These are phyloP conservation scores for Hydractinia echinata DNA, from an alignment of 30 jellyfish, hydroid and myxozoan species.

Conservation along the genomic window DNA sequence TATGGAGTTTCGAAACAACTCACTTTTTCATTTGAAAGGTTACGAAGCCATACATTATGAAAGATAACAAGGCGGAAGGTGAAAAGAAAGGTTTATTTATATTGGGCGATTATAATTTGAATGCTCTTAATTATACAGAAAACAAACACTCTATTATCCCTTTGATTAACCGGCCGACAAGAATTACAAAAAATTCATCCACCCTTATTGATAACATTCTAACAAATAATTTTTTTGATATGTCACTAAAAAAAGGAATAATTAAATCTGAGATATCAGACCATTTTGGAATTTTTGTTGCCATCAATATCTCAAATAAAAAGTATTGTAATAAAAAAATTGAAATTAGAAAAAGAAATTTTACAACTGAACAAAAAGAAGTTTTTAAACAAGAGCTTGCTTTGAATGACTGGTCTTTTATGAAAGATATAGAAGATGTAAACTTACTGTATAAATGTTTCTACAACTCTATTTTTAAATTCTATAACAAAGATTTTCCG, in stretches of 20 bases:
- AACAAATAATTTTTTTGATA: background rate
- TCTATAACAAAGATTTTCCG: too few species aligned
- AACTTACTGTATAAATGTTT: too few species aligned
- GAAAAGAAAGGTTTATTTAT: background rate
- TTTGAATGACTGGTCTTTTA: too few species aligned
- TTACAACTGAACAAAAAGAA: too few species aligned
- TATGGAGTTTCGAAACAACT: constrained; percentile 1
- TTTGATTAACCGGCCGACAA: constrained; percentile 3
- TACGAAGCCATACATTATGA: background rate
- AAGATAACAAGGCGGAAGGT: background rate
- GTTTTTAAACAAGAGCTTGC: too few species aligned
- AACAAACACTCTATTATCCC: background rate
- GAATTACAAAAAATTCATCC: background rate
- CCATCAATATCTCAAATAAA: background rate
- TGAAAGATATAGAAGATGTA: too few species aligned
- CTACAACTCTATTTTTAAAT: too few species aligned
- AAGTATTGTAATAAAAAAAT: background rate
- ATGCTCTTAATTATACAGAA: background rate
- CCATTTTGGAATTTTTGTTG: background rate
- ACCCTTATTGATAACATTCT: background rate
- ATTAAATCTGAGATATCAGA: background rate
- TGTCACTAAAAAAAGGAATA: background rate
- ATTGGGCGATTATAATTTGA: background rate
- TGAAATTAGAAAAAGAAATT: background rate
- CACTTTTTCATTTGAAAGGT: background rate